Evolutionary conservation across 2,113 vertebrate species (phyloP), one percentile per base, ranked within the genome.

Genomic region (Chiloscyllium plagiosum): DNA sequence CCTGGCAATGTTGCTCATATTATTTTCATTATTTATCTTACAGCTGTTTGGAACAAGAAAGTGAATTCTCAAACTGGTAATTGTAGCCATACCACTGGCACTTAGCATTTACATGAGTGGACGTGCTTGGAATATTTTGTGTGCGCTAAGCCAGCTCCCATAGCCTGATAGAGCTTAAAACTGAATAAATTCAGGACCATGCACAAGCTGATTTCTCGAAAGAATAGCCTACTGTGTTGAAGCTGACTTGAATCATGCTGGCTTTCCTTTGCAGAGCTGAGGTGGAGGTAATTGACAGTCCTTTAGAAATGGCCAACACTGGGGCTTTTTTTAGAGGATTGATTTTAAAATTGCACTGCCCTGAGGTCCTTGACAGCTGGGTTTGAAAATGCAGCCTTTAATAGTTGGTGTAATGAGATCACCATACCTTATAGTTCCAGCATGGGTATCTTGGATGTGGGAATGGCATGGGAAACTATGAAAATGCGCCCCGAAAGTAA

Each of bases 151-250:
- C 97, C 97, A 97, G 97, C 97, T 98, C 98, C 97, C 97, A 98
- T 97, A 97, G 97, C 96, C 97, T 97, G 96, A 96, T 96, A 42
- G 96, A 97, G 97, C 97, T 97, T 96, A 97, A 97, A 96, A 87
- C 97, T 96, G 95, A 96, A 97, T 97, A 97, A 97, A 97, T 98
- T 98, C 97, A 97, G 96, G 97, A 96, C 97, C 97, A 97, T 97
- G 96, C 97, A 96, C 97, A 97, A 97, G 96, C 97, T 96, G 97
- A 98, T 98, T 98, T 98, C 97, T 97, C 96, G 96, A 96, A 98
- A 99, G 98, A 98, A 98, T 98, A 97, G 97, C 96, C 96, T 97
- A 98, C 89, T 93, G 98, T 98, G 97, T 97, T 98, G 97, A 97
- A 97, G 97, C 97, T 97, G 97, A 96, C 97, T 98, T 98, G 98